Evolutionary conservation across 2,797 vertebrate species (phyloP), one percentile per base, ranked within the genome.

Genomic region (Thunnus albacares): DNA sequence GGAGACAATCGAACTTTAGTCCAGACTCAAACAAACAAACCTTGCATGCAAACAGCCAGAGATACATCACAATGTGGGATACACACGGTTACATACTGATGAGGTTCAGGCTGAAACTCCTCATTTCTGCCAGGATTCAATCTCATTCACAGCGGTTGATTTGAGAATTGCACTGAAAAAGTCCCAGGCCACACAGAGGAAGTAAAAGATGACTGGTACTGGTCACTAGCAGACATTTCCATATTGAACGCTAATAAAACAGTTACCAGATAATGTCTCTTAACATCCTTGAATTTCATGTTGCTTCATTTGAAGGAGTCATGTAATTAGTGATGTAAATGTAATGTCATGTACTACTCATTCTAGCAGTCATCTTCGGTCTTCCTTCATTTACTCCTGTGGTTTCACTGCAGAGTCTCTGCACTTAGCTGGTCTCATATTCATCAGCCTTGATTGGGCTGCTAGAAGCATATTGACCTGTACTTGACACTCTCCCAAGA

Each of bases 391-490:
- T 85, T 68, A 20, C 81, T 76, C 56, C 49, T 51, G 66, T 72
- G 78, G 71, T 67, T 75, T 86, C 71, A 53, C 71, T 56, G 63
- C 53, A 35, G 69, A 56, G 18, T 41, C 60, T 74, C 45, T 81
- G 72, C 56, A 58, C 82, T 67, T 33, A 63, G 80, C 81, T 63
- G 60, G 55, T 86, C 79, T 71, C 24, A 1, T 81, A 92, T 91
- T 90, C 87, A 91, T 93, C 91, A 90, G 74, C 76, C 79, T 70
- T 89, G 89, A 92, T 89, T 90, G 85, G 83, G 77, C 87, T 89
- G 87, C 90, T 82, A 81, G 81, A 49, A 80, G 85, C 67, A 85
- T 85, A 88, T 69, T 94, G 92, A 94, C 92, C 90, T 82, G 84
- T 75, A 78, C 84, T 91, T 93, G 90, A 90, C 88, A 80, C 83